A percentile compares a stretch with the other conserved stretches of the same genome.
These are phyloP conservation scores for Tuta absoluta DNA, from an alignment of 2,888 invertebrate species.

Conservation along the genomic window DNA sequence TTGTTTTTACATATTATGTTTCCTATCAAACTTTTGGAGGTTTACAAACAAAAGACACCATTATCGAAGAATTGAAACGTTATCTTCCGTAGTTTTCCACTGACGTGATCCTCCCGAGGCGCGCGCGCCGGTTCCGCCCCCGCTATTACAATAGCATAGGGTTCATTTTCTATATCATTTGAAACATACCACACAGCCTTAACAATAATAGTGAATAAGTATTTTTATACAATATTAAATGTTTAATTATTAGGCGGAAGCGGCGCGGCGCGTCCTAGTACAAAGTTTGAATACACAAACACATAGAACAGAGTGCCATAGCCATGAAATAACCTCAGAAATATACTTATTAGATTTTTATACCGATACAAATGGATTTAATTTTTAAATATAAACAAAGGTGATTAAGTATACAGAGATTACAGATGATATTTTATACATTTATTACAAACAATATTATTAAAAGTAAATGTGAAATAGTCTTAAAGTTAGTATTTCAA, in stretches of 20 bases:
- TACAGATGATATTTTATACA: slow-evolving; percentile 82
- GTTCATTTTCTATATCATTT: slow-evolving; percentile 55
- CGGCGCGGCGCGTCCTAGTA: slow-evolving; percentile 57
- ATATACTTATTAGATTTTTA: slow-evolving; percentile 81
- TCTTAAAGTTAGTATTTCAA: slow-evolving; percentile 72
- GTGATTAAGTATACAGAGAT: slow-evolving; percentile 82
- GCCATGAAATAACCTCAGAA: slow-evolving; percentile 77
- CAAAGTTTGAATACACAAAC: slow-evolving; percentile 78
- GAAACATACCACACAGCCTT: slow-evolving; percentile 65
- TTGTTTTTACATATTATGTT: slow-evolving; percentile 67
- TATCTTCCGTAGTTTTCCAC: slow-evolving; percentile 71
- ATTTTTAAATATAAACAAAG: slow-evolving; percentile 81
- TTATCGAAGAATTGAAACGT: slow-evolving; percentile 58
- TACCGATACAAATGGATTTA: slow-evolving; percentile 82
- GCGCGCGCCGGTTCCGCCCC: slow-evolving; percentile 57
- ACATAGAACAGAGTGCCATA: slow-evolving; percentile 75
- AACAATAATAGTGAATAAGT: slow-evolving; percentile 78
- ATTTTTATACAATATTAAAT: slow-evolving; percentile 69
- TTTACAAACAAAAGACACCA: slow-evolving; percentile 72
- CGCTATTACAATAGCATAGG: slow-evolving; percentile 56
- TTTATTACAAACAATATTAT: slow-evolving; percentile 81
- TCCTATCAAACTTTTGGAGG: slow-evolving; percentile 81
- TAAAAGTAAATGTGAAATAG: slow-evolving; percentile 78
- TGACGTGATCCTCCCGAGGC: slow-evolving; percentile 69
- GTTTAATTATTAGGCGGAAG: slow-evolving; percentile 38